Evolutionary conservation across 2,888 invertebrate species (phyloP), one percentile per base, ranked within the genome.

Genomic region (Noctua janthe): DNA sequence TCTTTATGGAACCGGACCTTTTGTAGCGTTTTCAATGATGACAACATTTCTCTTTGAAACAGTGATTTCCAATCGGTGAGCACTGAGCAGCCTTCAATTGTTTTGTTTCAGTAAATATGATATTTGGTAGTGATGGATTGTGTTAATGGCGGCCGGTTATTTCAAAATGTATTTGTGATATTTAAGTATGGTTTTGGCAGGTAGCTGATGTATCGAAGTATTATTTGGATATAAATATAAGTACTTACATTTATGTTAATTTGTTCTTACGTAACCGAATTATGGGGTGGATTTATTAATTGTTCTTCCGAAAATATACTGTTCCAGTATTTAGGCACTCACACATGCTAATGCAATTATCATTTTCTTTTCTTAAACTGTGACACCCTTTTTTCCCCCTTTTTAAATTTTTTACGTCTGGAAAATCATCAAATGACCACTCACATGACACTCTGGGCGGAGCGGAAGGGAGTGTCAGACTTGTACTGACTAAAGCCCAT

Each of bases 31-130:
- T 77, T 76, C 69, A 81, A 81, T 76, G 39, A 81, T 39, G 74
- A 23, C 66, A 76, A 47, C n/a, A 66, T 75, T 76, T 64, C 72
- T n/a, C 56, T 71, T 78, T 67, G 67, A 71, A 71, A 82, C 67
- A 82, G 74, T 75, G 51, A 66, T 84, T 77, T 80, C 35, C 71
- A 73, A 80, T 81, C 71, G 47, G 23, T 54, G 71, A 73, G 71
- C 71, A 49, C 51, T 54, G 71, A 73, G 71, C 71, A 51, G 56
- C 62, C 15, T 70, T 75, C 56, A 23, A 77, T 59, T 80, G 75
- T 84, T 29, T 79, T 72, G n/a, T 43, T 43, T 69, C 69, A 17
- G 66, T 75, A 73, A 71, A 82, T 73, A 75, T 71, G 64, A 67
- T 64, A 23, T 78, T 76, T 74, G 62, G 13, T 49, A 15, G 67